These are phyloP conservation scores for Siderastrea radians DNA, from an alignment of 92 coral and sea anemone species.

Conservation along the genomic window DNA sequence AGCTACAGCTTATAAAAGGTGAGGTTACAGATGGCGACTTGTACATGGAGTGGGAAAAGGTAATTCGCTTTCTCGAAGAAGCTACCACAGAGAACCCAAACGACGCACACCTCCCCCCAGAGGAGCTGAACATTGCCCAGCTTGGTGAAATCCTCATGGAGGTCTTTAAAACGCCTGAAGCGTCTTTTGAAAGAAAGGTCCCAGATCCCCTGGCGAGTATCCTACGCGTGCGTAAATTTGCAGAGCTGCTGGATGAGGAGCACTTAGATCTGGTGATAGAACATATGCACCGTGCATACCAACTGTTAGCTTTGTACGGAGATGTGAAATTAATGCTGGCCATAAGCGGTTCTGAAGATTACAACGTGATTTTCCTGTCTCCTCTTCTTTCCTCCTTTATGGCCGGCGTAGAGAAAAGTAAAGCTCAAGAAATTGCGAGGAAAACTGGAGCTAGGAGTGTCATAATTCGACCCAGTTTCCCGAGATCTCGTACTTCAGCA, in stretches of 20 bases:
- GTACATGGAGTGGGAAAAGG: constrained; percentile 60
- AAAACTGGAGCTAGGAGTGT: constrained; percentile 88
- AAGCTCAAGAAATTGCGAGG: constrained; percentile 76
- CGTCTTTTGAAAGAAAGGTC: constrained; percentile 49
- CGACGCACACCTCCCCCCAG: constrained; percentile 1
- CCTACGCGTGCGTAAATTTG: constrained; percentile 51
- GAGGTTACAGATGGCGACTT: neutral
- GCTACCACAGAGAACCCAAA: neutral
- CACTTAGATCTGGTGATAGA: constrained; percentile 77
- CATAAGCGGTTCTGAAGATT: constrained; percentile 83
- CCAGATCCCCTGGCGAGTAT: constrained; percentile 70
- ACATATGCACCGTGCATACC: constrained; percentile 96
- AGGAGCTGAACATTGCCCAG: constrained; percentile 35
- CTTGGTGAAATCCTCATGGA: constrained; percentile 79
- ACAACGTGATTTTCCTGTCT: constrained; percentile 77
- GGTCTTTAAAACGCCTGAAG: constrained; percentile 70
- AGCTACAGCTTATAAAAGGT: neutral
- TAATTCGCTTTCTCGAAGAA: constrained; percentile 17
- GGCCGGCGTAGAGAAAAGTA: constrained; percentile 81
- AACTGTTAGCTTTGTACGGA: constrained; percentile 86
- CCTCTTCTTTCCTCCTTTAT: constrained; percentile 75
- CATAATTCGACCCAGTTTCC: constrained; percentile 79
- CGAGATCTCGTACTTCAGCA: constrained; percentile 68
- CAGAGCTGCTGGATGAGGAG: constrained; percentile 78
- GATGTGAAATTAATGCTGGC: constrained; percentile 74